Evolutionary conservation across 2,888 invertebrate species (phyloP), one percentile per base, ranked within the genome.

Genomic region (Cremastobaeus sp.): DNA sequence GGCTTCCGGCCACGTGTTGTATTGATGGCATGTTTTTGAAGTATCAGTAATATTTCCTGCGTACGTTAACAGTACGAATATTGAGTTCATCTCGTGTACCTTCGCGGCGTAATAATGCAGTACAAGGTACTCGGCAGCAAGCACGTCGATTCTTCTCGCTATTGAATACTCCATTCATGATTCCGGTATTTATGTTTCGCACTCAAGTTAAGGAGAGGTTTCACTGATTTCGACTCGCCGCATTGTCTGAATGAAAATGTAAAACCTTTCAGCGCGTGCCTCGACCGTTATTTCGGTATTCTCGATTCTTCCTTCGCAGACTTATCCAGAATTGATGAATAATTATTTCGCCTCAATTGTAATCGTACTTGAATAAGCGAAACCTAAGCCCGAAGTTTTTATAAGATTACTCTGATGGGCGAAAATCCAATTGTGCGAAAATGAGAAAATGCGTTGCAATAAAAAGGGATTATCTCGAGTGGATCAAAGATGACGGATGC

Each of bases 1-100:
- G 21, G 28, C 34, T 64, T 64, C 64, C 52, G 43, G 52, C 43
- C 35, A 43, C 52, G 20, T 21, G 62, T 20, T 35, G 34, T 12
- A 35, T 60, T 45, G 48, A 60, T 37, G 60, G 28, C 17, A 9
- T 15, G 30, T 55, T 50, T 57, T 28, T 25, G 30, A 48, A 48
- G 34, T 41, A 57, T 57, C 66, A 57, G 41, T 55, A 55, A 50
- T 41, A 48, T 34, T 57, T 57, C 50, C 57, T 41, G 39, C 21
- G 25, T 28, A 43, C 28, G 25, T 39, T 35, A 57, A 28, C 55
- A 32, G 8, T 12, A 8, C 9, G 48, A 65, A 47, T 57, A 48
- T 57, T 37, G 66, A 57, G 47, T 47, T 41, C 41, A 55, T 65
- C 45, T 34, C 55, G 8, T 21, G 30, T 12, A 55, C 47, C 32